phyloP scores from a whole-genome alignment of 1,140 invertebrate genomes.

The Temnothorax longispinosus region DNA sequence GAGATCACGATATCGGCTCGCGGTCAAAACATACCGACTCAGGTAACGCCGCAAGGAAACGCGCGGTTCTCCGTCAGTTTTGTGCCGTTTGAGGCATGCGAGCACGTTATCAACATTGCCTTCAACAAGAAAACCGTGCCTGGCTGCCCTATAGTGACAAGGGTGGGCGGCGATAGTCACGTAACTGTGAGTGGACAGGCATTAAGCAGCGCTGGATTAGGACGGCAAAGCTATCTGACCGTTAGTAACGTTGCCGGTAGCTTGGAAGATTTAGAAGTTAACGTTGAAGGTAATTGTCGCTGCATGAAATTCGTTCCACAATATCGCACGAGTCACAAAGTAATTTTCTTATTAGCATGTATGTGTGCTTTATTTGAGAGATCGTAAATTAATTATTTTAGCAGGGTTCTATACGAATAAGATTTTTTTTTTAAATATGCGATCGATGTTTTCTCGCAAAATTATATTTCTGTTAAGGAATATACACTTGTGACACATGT shows the following conservation, averaged over 20 bases:
- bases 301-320: not conserved
- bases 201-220: constrained; percentile 88
- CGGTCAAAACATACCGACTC: constrained; percentile 97
- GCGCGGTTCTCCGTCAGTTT: constrained; percentile 97
- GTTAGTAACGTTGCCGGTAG: constrained; percentile 91
- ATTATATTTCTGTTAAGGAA: not conserved
- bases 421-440: not conserved
- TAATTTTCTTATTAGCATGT: constrained; percentile 1
- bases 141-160: constrained; percentile 93
- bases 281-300: constrained; percentile 93
- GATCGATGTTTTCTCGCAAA: not conserved
- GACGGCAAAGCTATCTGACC: constrained; percentile 88
- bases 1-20: constrained; percentile 98
- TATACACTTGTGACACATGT: not conserved
- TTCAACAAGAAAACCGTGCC: constrained; percentile 96
- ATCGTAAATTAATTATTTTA: not conserved
- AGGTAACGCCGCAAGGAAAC: constrained; percentile 97
- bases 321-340: not conserved
- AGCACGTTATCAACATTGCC: constrained; percentile 97
- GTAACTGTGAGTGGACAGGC: constrained; percentile 90
- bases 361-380: not conserved
- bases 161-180: constrained; percentile 90
- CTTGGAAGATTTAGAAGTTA: constrained; percentile 96
- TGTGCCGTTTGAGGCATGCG: constrained; percentile 96
- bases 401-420: not conserved